These are phyloP conservation scores for Tetraodon nigroviridis DNA, from an alignment of 2,113 vertebrate species.

Conservation along the genomic window DNA sequence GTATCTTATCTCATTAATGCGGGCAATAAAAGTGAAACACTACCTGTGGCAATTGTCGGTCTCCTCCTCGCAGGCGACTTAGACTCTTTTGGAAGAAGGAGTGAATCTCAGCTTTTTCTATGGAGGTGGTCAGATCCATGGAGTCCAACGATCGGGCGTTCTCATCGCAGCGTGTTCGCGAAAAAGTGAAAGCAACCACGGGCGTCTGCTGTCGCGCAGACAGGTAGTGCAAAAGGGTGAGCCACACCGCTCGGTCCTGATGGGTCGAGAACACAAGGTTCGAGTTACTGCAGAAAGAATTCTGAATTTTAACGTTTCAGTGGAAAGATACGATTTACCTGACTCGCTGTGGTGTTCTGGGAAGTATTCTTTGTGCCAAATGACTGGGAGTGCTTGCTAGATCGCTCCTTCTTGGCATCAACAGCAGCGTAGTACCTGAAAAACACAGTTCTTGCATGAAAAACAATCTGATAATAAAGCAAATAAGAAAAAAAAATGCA, in stretches of 20 bases:
- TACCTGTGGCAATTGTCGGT: slow-evolving; percentile 89
- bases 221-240: slow-evolving; percentile 83
- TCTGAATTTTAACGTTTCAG: not conserved
- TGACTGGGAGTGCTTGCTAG: slow-evolving; percentile 85
- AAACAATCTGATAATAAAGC: not conserved
- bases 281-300: not conserved
- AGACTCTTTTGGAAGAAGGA: slow-evolving; percentile 88
- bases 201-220: slow-evolving; percentile 84
- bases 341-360: slow-evolving; percentile 75
- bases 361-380: slow-evolving; percentile 83
- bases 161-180: slow-evolving; percentile 84
- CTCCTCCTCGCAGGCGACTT: slow-evolving; percentile 82
- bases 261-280: not conserved
- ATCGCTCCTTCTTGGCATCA: slow-evolving; percentile 86
- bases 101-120: slow-evolving; percentile 86
- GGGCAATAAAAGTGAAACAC: not conserved
- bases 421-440: slow-evolving; percentile 82
- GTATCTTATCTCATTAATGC: too few relatives aligned
- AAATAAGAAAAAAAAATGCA: not conserved
- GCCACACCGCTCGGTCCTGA: slow-evolving; percentile 85
- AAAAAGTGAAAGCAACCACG: slow-evolving; percentile 90
- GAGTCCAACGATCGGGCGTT: slow-evolving; percentile 83
- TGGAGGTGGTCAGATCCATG: slow-evolving; percentile 80
- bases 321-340: slow-evolving; percentile 42
- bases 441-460: slow-evolving; percentile 6